Base-by-base conservation (phyloP, 2,888 invertebrate genomes). In the Notodonta ziczac region DNA sequence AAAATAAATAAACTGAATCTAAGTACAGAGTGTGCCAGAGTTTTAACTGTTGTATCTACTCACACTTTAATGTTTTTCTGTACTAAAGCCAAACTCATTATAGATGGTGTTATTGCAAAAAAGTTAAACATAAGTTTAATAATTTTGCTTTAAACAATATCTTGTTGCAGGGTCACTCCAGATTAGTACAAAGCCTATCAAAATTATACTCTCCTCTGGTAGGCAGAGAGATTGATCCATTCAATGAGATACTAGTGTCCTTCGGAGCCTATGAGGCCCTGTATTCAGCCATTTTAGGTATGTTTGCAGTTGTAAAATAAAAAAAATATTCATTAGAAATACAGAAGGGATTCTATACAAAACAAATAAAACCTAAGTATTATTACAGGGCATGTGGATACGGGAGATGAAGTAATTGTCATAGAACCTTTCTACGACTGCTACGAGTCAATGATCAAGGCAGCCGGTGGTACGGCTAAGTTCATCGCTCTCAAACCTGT, bases 381-480 rank as follows among this genome's bases (percentile, higher is more conserved):
- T 50, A 16, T 16, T 50, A 12, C 88, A 89, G 97, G 98, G 6
- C 97, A 98, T 80, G 96, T 99, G 9, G 97, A 97, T 75, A 95
- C 95, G 1, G 98, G 97, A 0, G 97, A 97, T 85, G 97, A 99
- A 93, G 98, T 98, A 61, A 98, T 99, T 65, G 97, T 99, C 32
- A 98, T 99, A 70, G 99, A 99, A 86, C 99, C 99, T 0, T 99
- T 97, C 90, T 99, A 98, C 84, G 99, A 99, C 89, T 99, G 99
- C 83, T 99, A 99, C 81, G 97, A 97, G 73, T 98, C 98, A 0
- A 98, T 99, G 97, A 97, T 99, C 13, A 95, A 94, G 72, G 95
- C 96, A 76, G 98, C 98, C 3, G 98, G 98, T 1, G 99, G 99
- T 0, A 92, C 95, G n/a, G 96, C 98, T 0, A 96, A 95, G 67